Evolutionary conservation across 2,888 invertebrate species (phyloP).

Genomic region (Folsomia candida): DNA sequence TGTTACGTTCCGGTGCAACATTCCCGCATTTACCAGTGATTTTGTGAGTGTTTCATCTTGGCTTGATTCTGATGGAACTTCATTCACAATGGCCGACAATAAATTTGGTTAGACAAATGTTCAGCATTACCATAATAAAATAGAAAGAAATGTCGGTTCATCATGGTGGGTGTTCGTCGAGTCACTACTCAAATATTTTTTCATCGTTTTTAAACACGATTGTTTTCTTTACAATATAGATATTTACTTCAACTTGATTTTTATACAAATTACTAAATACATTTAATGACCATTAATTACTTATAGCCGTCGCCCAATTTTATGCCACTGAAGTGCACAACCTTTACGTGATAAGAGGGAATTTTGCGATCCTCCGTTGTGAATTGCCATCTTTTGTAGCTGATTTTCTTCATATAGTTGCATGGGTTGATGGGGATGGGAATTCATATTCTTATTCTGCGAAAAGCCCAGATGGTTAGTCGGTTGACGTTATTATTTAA

Average conservation of each 20-base stretch:
- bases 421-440: conserved; percentile 56
- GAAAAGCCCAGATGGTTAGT: conserved; percentile 36
- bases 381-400: conserved; percentile 57
- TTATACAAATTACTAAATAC: no score
- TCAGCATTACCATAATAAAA: no score
- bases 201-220: background rate
- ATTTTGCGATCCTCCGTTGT: conserved; percentile 56
- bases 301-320: conserved; percentile 77
- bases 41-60: conserved; percentile 86
- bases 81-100: conserved; percentile 24
- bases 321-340: conserved; percentile 87
- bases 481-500: background rate
- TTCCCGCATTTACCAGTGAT: conserved; percentile 81
- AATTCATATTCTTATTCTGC: conserved; percentile 43
- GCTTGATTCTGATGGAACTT: conserved; percentile 64
- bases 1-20: conserved; percentile 82
- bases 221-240: background rate
- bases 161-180: conserved; percentile 4
- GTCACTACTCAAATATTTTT: background rate
- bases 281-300: conserved; percentile 5
- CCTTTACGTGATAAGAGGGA: conserved; percentile 60
- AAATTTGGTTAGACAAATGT: conserved; percentile 15
- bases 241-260: no score
- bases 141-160: background rate
- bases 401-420: conserved; percentile 56